Base-by-base conservation (phyloP, 2,797 vertebrate genomes). In the Naso thynnoides region DNA sequence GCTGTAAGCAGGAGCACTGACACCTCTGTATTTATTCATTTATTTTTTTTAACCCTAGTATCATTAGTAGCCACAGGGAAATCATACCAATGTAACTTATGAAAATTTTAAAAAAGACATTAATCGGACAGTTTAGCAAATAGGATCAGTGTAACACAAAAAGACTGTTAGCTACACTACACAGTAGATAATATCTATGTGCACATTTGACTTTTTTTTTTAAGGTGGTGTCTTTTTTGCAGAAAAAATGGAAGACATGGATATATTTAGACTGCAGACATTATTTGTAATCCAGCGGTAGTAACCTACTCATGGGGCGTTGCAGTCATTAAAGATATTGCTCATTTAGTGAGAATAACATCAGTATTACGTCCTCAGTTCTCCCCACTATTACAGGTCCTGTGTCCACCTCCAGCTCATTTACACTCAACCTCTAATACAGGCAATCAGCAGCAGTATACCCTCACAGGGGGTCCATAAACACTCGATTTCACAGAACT, bases 391-490 rank as follows among this genome's bases (percentile, higher is more conserved):
- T 71, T 73, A 62, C 79, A 66, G 73, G 82, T 85, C 76, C 69
- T 81, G 89, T 89, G 86, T 92, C 90, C 82, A 89, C 70, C 80
- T 83, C 82, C 45, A 57, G 63, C 86, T 90, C 88, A 90, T 90
- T 92, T 90, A 88, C 81, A 86, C 87, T 81, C 86, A 72, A 75
- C 79, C 85, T 86, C 85, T 94, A 90, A 93, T 90, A 83, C 50
- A 86, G 88, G 86, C 91, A 91, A 93, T 93, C 86, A 92, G 85
- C 86, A 87, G 85, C 81, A 66, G 74, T 73, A 56, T 78, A 54
- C 73, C 81, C 90, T 90, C 93, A 86, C 90, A 60, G 69, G 84
- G 89, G 93, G 87, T 96, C 95, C 95, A 96, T 96, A 96, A 96
- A 97, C 90, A 89, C 86, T 83, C 88, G 90, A 92, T 92, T 92